phyloP scores from a whole-genome alignment of 2,888 invertebrate genomes.

The Bhutanitis thaidina region DNA sequence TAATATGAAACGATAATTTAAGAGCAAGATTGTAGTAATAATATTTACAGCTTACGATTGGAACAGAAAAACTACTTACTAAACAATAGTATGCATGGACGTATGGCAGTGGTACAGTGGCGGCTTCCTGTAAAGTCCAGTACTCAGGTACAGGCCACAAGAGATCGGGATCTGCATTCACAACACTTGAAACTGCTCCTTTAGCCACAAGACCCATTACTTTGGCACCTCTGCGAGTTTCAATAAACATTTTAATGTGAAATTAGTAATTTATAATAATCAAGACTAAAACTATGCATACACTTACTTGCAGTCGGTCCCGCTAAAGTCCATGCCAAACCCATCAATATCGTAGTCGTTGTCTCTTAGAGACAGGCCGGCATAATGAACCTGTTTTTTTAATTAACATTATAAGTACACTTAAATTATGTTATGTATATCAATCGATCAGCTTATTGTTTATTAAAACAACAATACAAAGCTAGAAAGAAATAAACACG shows the following conservation, averaged over 20 bases:
- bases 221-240: slow-evolving; percentile 54
- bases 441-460: no score
- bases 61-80: no score
- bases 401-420: no score
- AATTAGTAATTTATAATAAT: no score
- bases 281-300: no score
- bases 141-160: slow-evolving; percentile 83
- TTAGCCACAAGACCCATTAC: slow-evolving; percentile 81
- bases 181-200: slow-evolving; percentile 74
- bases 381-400: slow-evolving; percentile 1
- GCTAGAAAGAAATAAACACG: no score
- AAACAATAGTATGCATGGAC: slow-evolving; percentile 53
- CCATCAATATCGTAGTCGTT: background rate
- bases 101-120: slow-evolving; percentile 87
- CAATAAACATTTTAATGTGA: slow-evolving; percentile 4
- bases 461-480: no score
- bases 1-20: no score
- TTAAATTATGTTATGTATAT: no score
- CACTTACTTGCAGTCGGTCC: slow-evolving; percentile 41
- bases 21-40: no score
- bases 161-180: slow-evolving; percentile 68
- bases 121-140: slow-evolving; percentile 85
- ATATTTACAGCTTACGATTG: no score
- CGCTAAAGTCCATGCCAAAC: slow-evolving; percentile 57
- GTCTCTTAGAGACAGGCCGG: slow-evolving; percentile 4